phyloP scores from a whole-genome alignment of 2,888 invertebrate species.

The Hirudinaria manillensis region DNA sequence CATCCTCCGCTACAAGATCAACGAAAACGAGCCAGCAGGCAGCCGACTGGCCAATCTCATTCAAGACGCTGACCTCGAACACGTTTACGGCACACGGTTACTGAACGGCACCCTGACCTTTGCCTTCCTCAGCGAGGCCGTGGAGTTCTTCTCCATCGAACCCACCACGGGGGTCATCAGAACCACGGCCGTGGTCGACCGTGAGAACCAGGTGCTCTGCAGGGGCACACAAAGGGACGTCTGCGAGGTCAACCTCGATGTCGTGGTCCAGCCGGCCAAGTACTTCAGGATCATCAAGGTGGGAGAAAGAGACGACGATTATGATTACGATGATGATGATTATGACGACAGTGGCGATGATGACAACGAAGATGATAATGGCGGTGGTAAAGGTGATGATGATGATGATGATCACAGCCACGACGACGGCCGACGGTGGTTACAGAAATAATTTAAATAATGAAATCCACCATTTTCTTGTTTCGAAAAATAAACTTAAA shows the following conservation, averaged over 20 bases:
- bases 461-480: not conserved
- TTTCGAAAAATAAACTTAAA: too few relatives aligned
- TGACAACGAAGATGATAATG: slow-evolving; percentile 24
- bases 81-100: not conserved
- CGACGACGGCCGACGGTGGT: slow-evolving; percentile 19
- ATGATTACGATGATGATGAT: slow-evolving; percentile 26
- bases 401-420: slow-evolving; percentile 15
- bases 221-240: not conserved
- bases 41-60: not conserved
- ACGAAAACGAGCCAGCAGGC: slow-evolving; percentile 16
- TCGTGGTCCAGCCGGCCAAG: slow-evolving; percentile 10
- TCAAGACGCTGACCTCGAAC: not conserved
- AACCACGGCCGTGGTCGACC: slow-evolving; percentile 10
- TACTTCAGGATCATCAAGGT: slow-evolving; percentile 25
- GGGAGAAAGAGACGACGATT: slow-evolving; percentile 9
- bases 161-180: slow-evolving; percentile 10
- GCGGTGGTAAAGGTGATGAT: slow-evolving; percentile 12
- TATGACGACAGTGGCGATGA: slow-evolving; percentile 23
- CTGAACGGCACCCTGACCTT: slow-evolving; percentile 4
- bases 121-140: slow-evolving; percentile 6
- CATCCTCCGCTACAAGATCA: slow-evolving; percentile 13
- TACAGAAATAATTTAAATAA: not conserved
- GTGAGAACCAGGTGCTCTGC: slow-evolving; percentile 6
- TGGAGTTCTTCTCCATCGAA: slow-evolving; percentile 7
- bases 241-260: slow-evolving; percentile 16